Evolutionary conservation across 2,797 vertebrate genomes (phyloP).

Genomic region (Pseudomugil tenellus): DNA sequence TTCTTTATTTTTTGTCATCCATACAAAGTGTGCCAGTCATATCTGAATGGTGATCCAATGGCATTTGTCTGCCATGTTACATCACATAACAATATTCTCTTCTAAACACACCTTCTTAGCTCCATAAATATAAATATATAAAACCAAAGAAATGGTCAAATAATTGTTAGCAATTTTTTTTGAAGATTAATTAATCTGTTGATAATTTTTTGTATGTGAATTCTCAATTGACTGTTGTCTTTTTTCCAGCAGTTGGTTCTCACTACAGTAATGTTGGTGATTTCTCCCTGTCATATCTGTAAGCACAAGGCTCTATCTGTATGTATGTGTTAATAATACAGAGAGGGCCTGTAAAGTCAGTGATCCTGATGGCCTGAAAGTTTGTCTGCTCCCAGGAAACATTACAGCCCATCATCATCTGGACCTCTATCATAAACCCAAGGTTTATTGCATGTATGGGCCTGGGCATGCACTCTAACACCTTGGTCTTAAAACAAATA

Average conservation of each 20-base stretch:
- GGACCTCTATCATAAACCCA: slow-evolving; percentile 63
- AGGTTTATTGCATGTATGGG: slow-evolving; percentile 64
- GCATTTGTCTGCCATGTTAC: not conserved
- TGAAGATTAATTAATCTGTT: slow-evolving; percentile 3
- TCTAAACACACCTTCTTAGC: not conserved
- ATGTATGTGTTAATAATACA: slow-evolving; percentile 50
- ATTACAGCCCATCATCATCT: slow-evolving; percentile 67
- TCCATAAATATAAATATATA: not conserved
- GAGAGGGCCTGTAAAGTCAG: slow-evolving; percentile 62
- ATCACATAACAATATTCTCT: not conserved
- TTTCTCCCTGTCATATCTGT: slow-evolving; percentile 8
- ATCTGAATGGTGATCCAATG: not conserved
- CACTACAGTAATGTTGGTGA: slow-evolving; percentile 28
- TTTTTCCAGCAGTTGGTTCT: slow-evolving; percentile 39
- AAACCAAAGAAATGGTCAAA: not conserved
- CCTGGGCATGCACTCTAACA: slow-evolving; percentile 43
- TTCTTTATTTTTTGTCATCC: slow-evolving; percentile 33
- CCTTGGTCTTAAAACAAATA: slow-evolving; percentile 45
- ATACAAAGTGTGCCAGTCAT: slow-evolving; percentile 18
- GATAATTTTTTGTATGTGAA: slow-evolving; percentile 13
- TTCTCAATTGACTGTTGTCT: slow-evolving; percentile 23
- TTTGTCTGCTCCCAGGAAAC: slow-evolving; percentile 67
- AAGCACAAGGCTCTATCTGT: slow-evolving; percentile 12
- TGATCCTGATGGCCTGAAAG: slow-evolving; percentile 65
- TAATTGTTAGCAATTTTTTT: too few relatives aligned